Percentiles rank a stretch among this genome's conserved stretches.
Evolutionary conservation across 2,888 invertebrate species (phyloP).

Genomic region (Brenthis ino): DNA sequence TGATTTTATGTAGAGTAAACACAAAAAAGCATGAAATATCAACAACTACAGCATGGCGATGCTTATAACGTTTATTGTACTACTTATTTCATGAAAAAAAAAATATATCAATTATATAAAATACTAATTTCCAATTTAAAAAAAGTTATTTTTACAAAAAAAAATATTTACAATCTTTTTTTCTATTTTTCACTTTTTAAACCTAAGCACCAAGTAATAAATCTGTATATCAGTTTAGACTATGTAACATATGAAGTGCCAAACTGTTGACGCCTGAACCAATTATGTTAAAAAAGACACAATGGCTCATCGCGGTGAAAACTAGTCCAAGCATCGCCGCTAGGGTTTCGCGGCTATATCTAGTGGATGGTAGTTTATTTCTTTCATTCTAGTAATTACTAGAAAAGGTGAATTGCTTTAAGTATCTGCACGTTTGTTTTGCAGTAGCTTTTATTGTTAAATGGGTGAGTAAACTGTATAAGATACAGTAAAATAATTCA

Average conservation of each 20-base stretch:
- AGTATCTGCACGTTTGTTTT: background rate
- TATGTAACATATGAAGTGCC: constrained; percentile 1
- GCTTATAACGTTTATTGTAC: too few species aligned
- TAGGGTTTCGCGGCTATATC: constrained; percentile 29
- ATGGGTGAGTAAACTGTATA: constrained; percentile 9
- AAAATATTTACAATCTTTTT: too few species aligned
- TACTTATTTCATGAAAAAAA: too few species aligned
- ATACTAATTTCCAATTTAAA: too few species aligned
- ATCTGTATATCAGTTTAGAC: too few species aligned
- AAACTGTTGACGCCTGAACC: constrained; percentile 29
- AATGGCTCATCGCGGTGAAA: constrained; percentile 23
- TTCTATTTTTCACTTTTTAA: too few species aligned
- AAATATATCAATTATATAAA: too few species aligned
- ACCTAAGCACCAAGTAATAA: too few species aligned
- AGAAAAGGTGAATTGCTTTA: constrained; percentile 5
- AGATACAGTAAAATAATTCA: constrained; percentile 5
- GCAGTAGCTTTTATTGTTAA: background rate
- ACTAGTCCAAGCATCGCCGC: constrained; percentile 35
- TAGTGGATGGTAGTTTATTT: constrained; percentile 15
- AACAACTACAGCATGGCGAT: background rate
- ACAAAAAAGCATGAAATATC: background rate
- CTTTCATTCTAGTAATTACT: constrained; percentile 11
- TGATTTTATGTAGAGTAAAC: background rate
- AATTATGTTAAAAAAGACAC: constrained; percentile 32
- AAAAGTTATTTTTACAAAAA: too few species aligned